Conservation (phyloP, 1,140 invertebrate genomes). For the Euglossa dilemma region DNA sequence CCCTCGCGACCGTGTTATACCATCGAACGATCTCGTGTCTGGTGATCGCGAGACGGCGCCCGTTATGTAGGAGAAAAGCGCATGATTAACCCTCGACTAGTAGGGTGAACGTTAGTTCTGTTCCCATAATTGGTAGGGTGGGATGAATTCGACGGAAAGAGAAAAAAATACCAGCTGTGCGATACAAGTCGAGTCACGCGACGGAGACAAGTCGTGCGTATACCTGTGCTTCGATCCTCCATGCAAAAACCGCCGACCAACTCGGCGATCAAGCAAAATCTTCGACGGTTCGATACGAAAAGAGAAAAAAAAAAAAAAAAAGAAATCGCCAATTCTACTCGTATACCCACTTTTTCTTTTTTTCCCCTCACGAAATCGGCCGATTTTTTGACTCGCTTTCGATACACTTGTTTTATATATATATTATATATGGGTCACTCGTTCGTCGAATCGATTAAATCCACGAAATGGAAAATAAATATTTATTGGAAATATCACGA, state of each 20-base stretch:
- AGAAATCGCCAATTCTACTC: too few species aligned
- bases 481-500: too few species aligned
- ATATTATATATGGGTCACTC: too few species aligned
- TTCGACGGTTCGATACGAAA: too few species aligned
- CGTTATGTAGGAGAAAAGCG: slow-evolving; percentile 25
- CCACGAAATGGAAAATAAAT: too few species aligned
- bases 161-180: slow-evolving; percentile 4
- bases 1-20: not conserved
- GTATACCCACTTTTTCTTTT: too few species aligned
- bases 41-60: slow-evolving; percentile 14
- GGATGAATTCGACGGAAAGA: not conserved
- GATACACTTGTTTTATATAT: too few species aligned
- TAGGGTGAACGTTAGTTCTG: not conserved
- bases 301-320: too few species aligned
- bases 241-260: not conserved
- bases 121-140: slow-evolving; percentile 7
- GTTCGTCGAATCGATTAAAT: too few species aligned
- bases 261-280: too few species aligned
- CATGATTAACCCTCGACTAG: slow-evolving; percentile 32
- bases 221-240: not conserved
- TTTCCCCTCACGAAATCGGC: too few species aligned
- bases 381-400: too few species aligned
- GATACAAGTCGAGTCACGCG: not conserved
- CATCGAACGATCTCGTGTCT: slow-evolving; percentile 16
- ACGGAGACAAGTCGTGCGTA: slow-evolving; percentile 12